Base-by-base conservation (phyloP, 2,113 vertebrate genomes). In the Narcine bancroftii region DNA sequence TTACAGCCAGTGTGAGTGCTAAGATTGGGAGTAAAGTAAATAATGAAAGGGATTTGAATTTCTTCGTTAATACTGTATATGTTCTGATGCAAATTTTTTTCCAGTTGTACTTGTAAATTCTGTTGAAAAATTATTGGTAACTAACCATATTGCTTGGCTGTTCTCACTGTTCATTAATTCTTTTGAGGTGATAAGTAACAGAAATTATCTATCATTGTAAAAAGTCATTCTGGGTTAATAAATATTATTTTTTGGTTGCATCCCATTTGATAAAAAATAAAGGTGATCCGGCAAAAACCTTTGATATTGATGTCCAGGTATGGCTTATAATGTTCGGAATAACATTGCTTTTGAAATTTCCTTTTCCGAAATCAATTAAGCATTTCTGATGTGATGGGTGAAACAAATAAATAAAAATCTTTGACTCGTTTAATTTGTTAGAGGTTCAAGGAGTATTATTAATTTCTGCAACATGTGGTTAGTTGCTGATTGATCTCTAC, bases 1-100 rank as follows among this genome's bases (percentile, higher is more conserved):
- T 45, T 65, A 36, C 89, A 69, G 89, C 39, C 39, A 91, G 60
- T 69, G 24, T 69, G 65, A 69, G 89, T 33, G 89, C 11, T 69
- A 91, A 91, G 63, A 47, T 42, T 69, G 24, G 36, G 71, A 69
- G 89, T 45, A 91, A 91, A 69, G 36, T 29, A 91, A 69, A 69
- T 47, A 71, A 91, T 91, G 89, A 91, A 91, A 91, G 89, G 42
- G 42, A 69, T 45, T 91, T 66, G 89, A 69, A 69, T 71, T 71
- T 87, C 81, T 87, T 87, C 33, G 63, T 69, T 26, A 91, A 69
- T 91, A n/a, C n/a, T n/a, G n/a, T n/a, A 10, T 91, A 91, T 91
- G 36, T 33, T 69, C 33, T 33, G 26, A 91, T 69, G 39, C 65
- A 69, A 69, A 91, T 69, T 91, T 24, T 47, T 66, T 36, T 36